Conservation (phyloP, 2,888 invertebrate species). For the Prenolepis imparis region DNA sequence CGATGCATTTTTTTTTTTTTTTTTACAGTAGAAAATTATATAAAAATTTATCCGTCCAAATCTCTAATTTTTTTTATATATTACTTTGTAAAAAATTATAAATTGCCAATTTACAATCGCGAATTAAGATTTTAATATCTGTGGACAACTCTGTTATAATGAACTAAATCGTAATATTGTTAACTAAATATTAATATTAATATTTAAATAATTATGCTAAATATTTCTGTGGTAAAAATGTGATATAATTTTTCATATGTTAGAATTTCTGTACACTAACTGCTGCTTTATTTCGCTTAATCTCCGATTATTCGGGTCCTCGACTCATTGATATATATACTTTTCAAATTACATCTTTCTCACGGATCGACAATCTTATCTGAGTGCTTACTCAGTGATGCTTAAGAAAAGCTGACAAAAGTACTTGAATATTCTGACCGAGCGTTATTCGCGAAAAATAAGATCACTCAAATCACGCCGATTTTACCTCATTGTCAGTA, state of each 20-base stretch:
- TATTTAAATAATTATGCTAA: neutral
- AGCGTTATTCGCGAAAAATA: conserved; percentile 24
- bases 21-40: neutral
- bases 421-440: conserved; percentile 6
- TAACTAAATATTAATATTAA: too few relatives aligned
- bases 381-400: conserved; percentile 1
- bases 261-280: neutral
- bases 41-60: neutral
- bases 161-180: neutral
- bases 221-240: neutral
- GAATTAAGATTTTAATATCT: neutral
- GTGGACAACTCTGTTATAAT: neutral
- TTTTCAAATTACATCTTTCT: neutral
- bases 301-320: neutral
- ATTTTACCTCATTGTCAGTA: neutral
- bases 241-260: neutral
- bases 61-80: neutral
- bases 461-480: neutral
- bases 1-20: neutral
- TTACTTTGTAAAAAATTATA: neutral
- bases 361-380: conserved; percentile 18
- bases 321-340: neutral
- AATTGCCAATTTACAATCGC: neutral
- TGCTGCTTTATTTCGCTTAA: neutral
- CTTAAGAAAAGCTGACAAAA: conserved; percentile 45